A percentile compares a stretch with the other conserved stretches of the same genome.
These are phyloP conservation scores for Gari tellinella DNA, from an alignment of 2,888 invertebrate genomes.

Conservation along the genomic window DNA sequence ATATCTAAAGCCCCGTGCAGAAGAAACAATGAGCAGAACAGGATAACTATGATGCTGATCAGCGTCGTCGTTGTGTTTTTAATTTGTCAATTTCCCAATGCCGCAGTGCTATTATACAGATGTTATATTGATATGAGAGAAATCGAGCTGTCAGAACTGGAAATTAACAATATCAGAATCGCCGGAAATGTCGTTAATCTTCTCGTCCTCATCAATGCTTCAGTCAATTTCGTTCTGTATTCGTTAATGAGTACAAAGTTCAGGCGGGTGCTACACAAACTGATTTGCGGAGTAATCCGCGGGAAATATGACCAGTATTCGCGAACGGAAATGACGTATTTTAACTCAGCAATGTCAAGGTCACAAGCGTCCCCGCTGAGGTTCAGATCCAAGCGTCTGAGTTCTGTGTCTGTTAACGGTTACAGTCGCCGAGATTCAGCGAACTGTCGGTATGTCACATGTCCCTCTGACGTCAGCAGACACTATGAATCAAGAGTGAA, in stretches of 20 bases:
- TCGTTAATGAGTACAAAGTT: slow-evolving; percentile 91
- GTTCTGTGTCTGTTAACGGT: too few relatives aligned
- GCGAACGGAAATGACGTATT: too few relatives aligned
- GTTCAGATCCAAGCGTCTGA: too few relatives aligned
- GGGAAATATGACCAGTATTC: too few relatives aligned
- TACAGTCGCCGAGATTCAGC: too few relatives aligned
- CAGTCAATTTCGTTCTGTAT: slow-evolving; percentile 91
- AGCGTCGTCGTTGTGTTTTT: slow-evolving; percentile 91
- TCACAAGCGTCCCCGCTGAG: too few relatives aligned
- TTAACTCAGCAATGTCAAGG: too few relatives aligned
- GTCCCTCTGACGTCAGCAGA: too few relatives aligned
- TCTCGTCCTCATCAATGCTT: slow-evolving; percentile 89
- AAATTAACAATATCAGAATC: slow-evolving; percentile 68
- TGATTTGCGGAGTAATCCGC: slow-evolving; percentile 52
- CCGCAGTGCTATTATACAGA: slow-evolving; percentile 86
- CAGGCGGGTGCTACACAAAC: slow-evolving; percentile 86
- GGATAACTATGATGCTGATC: slow-evolving; percentile 91
- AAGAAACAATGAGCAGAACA: slow-evolving; percentile 81
- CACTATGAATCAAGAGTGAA: too few relatives aligned
- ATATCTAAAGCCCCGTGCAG: slow-evolving; percentile 44
- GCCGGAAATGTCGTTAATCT: slow-evolving; percentile 90
- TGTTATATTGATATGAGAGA: slow-evolving; percentile 64
- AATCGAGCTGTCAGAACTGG: slow-evolving; percentile 37
- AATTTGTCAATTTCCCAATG: slow-evolving; percentile 90
- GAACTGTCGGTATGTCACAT: too few relatives aligned